Evolutionary conservation across 2,797 vertebrate genomes (phyloP), one percentile per base, ranked within the genome.

Genomic region (Neopelma chrysocephalum): DNA sequence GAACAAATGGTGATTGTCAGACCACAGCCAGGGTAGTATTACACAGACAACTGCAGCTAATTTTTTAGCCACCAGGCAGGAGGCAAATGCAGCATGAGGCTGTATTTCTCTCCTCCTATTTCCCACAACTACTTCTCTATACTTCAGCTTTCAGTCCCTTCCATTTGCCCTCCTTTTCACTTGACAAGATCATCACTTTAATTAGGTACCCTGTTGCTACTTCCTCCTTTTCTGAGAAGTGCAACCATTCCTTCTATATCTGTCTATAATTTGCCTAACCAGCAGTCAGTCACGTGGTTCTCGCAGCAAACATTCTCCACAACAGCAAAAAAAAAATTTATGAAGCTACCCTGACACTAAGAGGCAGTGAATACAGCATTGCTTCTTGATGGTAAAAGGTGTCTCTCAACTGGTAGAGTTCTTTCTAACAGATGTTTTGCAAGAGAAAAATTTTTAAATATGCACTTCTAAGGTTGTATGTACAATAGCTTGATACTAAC

Each of bases 1-100:
- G 62, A 83, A 83, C 88, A 94, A 93, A 83, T 65, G 26, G 69
- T 15, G 51, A 83, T 80, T 90, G 64, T 70, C 68, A 86, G 87
- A 57, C 66, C 25, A 56, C 70, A 72, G 22, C 21, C 62, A 85
- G 64, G 23, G 38, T 76, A 85, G 42, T 43, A 27, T 82, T 57
- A 90, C 78, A 72, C 25, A 71, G 79, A 83, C 82, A 93, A 91
- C 86, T 81, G 85, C 61, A 88, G 65, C 21, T 73, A 15, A 42
- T n/a, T 66, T 80, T 91, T 82, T 4, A 92, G 90, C 86, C 61
- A 73, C 61, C 56, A 83, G n/a, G 70, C 73, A 77, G 47, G 66
- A 61, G 40, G 43, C 38, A 94, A 87, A 77, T 43, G 34, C 22
- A 85, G 50, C 36, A 78, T 1, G 0, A 64, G 66, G 26, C 36